phyloP scores from a whole-genome alignment of 2,113 vertebrate genomes.

The Phycodurus eques region DNA sequence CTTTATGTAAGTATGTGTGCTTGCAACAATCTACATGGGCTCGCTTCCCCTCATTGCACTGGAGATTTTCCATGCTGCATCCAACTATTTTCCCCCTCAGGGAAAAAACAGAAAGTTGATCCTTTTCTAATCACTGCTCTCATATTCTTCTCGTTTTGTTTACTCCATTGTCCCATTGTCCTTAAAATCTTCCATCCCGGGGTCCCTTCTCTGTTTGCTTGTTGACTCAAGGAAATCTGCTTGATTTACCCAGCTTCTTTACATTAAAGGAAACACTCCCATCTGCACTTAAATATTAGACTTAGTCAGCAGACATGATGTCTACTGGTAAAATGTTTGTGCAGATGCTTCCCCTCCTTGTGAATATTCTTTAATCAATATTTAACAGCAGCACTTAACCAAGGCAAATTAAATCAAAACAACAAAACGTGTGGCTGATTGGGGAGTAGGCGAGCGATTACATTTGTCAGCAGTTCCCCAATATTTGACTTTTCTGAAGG shows the following conservation, averaged over 20 bases:
- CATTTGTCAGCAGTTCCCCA: no score
- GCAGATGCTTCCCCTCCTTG: no score
- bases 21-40: neutral
- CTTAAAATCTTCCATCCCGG: neutral
- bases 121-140: slow-evolving; percentile 5
- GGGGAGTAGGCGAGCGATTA: no score
- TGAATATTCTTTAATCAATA: neutral
- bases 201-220: neutral
- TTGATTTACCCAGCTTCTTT: slow-evolving; percentile 14
- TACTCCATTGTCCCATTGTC: slow-evolving; percentile 1
- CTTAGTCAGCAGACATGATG: slow-evolving; percentile 11
- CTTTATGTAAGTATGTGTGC: slow-evolving; percentile 15
- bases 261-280: slow-evolving; percentile 29
- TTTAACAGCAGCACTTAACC: neutral
- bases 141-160: slow-evolving; percentile 3
- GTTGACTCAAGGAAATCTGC: slow-evolving; percentile 38
- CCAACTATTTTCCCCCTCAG: slow-evolving; percentile 9
- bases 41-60: slow-evolving; percentile 6
- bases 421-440: neutral
- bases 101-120: slow-evolving; percentile 16
- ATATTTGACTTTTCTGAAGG: no score
- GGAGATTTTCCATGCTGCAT: slow-evolving; percentile 17
- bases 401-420: neutral
- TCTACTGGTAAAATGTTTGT: neutral
- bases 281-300: slow-evolving; percentile 24